Evolutionary conservation across 1,140 invertebrate genomes (phyloP).

Genomic region (Brachionus plicatilis): DNA sequence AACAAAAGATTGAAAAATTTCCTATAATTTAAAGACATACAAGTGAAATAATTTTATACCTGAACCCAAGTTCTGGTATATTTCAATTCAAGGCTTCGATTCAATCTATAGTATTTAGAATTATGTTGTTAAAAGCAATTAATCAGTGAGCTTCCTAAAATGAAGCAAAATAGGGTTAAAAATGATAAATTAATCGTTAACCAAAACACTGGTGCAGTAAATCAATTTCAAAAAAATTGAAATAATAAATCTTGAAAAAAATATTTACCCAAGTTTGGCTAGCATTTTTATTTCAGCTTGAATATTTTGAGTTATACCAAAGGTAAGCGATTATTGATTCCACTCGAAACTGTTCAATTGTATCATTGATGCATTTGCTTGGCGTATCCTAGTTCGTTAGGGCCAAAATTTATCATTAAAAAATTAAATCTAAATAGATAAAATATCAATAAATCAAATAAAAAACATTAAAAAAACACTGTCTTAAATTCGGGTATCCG

Average conservation of each 20-base stretch:
- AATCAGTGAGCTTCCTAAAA: background rate
- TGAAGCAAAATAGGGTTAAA: background rate
- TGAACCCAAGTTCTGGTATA: background rate
- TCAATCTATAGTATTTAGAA: background rate
- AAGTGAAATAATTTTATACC: background rate
- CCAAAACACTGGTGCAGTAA: background rate
- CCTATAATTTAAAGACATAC: background rate
- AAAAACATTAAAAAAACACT: background rate
- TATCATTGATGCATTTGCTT: background rate
- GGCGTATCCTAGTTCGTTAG: background rate
- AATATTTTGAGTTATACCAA: background rate
- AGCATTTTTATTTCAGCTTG: constrained; percentile 3
- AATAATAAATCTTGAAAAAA: background rate
- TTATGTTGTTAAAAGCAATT: background rate
- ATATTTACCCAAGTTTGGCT: constrained; percentile 24
- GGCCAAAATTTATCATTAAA: background rate
- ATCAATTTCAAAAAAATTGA: background rate
- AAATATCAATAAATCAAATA: background rate
- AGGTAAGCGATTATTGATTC: background rate
- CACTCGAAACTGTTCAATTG: background rate
- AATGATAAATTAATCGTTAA: background rate
- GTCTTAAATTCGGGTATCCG: background rate
- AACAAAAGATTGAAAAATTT: background rate
- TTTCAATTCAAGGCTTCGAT: background rate
- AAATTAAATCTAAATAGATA: background rate